phyloP scores from a whole-genome alignment of 2,888 invertebrate genomes.

The Drosophila recens region DNA sequence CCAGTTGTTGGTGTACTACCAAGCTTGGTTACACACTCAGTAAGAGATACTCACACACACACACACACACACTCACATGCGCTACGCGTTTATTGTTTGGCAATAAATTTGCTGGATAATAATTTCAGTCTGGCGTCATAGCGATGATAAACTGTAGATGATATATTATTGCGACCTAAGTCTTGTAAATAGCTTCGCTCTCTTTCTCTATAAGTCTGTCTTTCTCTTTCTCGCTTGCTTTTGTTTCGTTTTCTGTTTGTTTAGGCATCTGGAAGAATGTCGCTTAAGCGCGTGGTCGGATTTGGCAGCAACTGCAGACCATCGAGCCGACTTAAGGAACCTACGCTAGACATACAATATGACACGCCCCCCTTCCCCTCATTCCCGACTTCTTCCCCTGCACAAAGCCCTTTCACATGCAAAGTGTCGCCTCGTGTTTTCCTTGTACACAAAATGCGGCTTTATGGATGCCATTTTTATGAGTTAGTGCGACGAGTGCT shows the following conservation, averaged over 20 bases:
- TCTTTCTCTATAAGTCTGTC: background rate
- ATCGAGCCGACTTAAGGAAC: conserved; percentile 58
- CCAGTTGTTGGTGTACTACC: conserved; percentile 46
- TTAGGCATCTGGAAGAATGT: conserved; percentile 52
- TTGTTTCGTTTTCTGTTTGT: conserved; percentile 36
- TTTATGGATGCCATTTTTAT: conserved; percentile 69
- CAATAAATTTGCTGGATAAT: conserved; percentile 82
- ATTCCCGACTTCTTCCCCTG: background rate
- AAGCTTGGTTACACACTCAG: conserved; percentile 40
- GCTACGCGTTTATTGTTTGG: conserved; percentile 75
- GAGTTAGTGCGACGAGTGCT: conserved; percentile 78
- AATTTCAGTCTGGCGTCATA: conserved; percentile 83
- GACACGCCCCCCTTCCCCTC: conserved; percentile 9
- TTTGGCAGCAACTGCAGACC: conserved; percentile 52
- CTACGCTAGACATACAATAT: conserved; percentile 32
- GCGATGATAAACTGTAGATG: conserved; percentile 83
- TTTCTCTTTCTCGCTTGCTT: background rate
- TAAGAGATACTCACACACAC: conserved; percentile 1
- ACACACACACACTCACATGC: conserved; percentile 41
- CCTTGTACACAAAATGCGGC: conserved; percentile 44
- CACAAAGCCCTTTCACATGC: conserved; percentile 67
- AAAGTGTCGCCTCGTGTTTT: conserved; percentile 67
- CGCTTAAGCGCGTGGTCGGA: conserved; percentile 75
- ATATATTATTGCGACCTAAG: conserved; percentile 82
- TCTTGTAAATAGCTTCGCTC: conserved; percentile 68